Evolutionary conservation across 2,113 vertebrate species (phyloP), one percentile per base, ranked within the genome.

Genomic region (Paramormyrops kingsleyae): DNA sequence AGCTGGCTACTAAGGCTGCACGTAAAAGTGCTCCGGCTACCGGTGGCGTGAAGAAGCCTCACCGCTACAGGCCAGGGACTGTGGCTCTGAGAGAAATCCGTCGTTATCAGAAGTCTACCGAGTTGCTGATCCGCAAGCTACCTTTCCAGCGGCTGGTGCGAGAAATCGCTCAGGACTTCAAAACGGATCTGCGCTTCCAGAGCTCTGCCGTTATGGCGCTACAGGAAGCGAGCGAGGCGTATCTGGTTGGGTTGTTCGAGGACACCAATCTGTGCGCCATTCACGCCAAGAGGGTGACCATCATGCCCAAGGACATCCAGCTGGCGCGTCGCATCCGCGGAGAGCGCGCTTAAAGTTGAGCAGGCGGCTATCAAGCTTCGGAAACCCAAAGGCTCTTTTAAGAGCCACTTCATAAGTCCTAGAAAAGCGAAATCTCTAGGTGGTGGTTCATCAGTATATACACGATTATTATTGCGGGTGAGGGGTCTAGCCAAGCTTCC

Each of bases 331-430:
- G 59, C 24, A 66, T 66, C n/a, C 62, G 62, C 0, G 62, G 62
- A 7, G 62, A 70, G n/a, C 62, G 62, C 0, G 62, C 66, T 1
- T 70, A 70, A 31, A 70, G 27, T 19, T 13, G n/a, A 31, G 1
- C 12, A 13, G 8, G 8, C 24, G 24, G 24, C 66, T 10, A 1
- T 35, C 66, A 13, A 5, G 0, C 1, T 7, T 35, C 4, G 21
- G 5, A 77, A 77, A 77, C 70, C 70, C 70, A 77, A 77, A 77
- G 70, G 70, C 70, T 77, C 70, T 77, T 77, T 77, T 77, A 77
- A 77, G 70, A 77, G 70, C 70, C 70, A 77, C 70, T 5, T 77
- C 24, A 77, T 4, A 9, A 12, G 5, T 39, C 31, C 0, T 9
- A 19, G 27, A 74, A 39, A 5, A 7, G 70, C 70, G 1, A 4